Conservation (phyloP, 1,140 invertebrate genomes). For the Drosophila bocki region DNA sequence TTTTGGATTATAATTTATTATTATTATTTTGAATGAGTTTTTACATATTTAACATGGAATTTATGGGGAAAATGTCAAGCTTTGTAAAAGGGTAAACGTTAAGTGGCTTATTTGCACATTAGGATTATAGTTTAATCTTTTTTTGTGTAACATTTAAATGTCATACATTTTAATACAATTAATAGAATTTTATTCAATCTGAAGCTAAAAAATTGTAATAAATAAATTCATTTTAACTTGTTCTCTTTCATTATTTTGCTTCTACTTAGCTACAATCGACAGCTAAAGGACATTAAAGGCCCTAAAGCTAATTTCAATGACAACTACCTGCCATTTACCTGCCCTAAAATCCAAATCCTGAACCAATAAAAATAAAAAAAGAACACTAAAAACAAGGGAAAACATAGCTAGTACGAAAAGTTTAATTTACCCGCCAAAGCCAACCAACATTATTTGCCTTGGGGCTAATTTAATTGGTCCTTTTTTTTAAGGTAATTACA, state of each 20-base stretch:
- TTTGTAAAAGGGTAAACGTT: not conserved
- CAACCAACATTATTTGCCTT: slow-evolving; percentile 54
- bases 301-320: not conserved
- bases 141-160: too few species aligned
- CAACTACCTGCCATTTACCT: slow-evolving; percentile 10
- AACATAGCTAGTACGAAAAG: not conserved
- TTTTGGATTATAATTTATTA: slow-evolving; percentile 8
- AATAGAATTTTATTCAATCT: not conserved
- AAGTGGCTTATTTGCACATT: not conserved
- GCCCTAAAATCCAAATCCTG: slow-evolving; percentile 16
- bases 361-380: slow-evolving; percentile 36
- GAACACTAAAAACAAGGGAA: slow-evolving; percentile 23
- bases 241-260: rapidly evolving
- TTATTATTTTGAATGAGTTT: not conserved
- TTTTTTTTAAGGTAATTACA: slow-evolving; percentile 65
- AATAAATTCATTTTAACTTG: not conserved
- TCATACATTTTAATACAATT: not conserved
- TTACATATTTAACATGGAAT: not conserved
- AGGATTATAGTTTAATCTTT: not conserved
- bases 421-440: slow-evolving; percentile 12
- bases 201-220: not conserved
- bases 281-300: not conserved
- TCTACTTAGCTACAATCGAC: slow-evolving; percentile 5
- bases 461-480: slow-evolving; percentile 67
- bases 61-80: not conserved